Conservation (phyloP, 2,113 vertebrate genomes). For the Neodontobutis hainanensis region DNA sequence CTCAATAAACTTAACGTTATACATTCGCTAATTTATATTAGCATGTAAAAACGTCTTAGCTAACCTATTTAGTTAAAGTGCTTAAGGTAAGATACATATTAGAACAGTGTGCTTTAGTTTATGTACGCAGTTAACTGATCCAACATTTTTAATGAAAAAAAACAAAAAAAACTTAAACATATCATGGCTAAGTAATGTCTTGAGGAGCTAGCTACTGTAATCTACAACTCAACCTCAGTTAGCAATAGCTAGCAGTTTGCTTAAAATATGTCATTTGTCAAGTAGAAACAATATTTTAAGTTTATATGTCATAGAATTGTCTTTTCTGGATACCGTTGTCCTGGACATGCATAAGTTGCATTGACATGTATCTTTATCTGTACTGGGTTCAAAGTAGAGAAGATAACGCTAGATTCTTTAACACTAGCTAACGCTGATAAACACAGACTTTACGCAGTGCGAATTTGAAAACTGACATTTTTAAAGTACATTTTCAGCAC, state of each 20-base stretch:
- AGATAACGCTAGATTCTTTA: conserved; percentile 20
- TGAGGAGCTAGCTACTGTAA: conserved; percentile 26
- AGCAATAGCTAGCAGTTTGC: conserved; percentile 37
- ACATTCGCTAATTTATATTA: neutral
- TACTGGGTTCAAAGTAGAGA: conserved; percentile 28
- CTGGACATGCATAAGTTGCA: neutral
- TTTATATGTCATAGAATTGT: too few species aligned
- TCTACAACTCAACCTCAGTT: conserved; percentile 30
- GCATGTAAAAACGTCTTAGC: too few species aligned
- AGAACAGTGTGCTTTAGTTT: neutral
- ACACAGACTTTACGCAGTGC: neutral
- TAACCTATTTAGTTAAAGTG: too few species aligned
- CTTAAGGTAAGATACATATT: too few species aligned
- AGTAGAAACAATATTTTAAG: neutral
- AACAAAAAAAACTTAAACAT: neutral
- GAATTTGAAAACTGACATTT: neutral
- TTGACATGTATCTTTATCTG: neutral
- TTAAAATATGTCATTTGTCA: neutral
- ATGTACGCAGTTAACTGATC: neutral
- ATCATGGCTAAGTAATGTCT: conserved; percentile 13
- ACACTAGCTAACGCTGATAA: conserved; percentile 27
- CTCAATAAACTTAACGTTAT: neutral
- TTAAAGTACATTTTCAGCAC: rapidly evolving
- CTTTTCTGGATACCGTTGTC: neutral
- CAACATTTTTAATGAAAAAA: neutral